Evolutionary conservation across 2,888 invertebrate species (phyloP).

Genomic region (Gisinianus flammeolus): DNA sequence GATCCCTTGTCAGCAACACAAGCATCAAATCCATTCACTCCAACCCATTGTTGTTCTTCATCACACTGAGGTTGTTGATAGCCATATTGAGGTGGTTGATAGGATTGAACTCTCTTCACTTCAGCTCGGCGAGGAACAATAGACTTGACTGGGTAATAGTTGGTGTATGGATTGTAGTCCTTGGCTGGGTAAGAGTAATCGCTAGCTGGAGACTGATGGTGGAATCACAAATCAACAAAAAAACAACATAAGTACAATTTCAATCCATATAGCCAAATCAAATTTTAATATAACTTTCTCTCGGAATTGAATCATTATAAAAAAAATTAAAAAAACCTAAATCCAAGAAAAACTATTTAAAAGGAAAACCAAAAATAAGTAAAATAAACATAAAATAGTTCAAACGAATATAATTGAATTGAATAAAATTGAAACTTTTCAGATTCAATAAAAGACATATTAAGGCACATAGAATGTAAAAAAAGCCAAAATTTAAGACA

Average conservation of each 20-base stretch:
- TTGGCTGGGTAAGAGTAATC: constrained; percentile 35
- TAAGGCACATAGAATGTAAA: not conserved
- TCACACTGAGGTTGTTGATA: constrained; percentile 43
- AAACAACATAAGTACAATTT: too few relatives aligned
- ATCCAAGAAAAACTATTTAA: too few relatives aligned
- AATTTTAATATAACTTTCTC: too few relatives aligned
- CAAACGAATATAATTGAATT: too few relatives aligned
- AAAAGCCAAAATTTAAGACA: not conserved
- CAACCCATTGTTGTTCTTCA: constrained; percentile 54
- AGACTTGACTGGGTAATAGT: constrained; percentile 47
- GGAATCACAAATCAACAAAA: constrained; percentile 15
- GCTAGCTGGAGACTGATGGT: constrained; percentile 47
- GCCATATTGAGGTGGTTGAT: constrained; percentile 36
- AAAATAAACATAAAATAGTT: too few relatives aligned
- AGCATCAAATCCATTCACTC: constrained; percentile 55
- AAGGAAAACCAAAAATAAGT: too few relatives aligned
- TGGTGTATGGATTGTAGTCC: constrained; percentile 44
- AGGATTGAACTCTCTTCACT: constrained; percentile 54
- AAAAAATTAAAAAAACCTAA: too few relatives aligned
- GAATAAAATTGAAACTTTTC: too few relatives aligned
- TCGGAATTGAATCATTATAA: too few relatives aligned
- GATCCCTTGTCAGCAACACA: constrained; percentile 58
- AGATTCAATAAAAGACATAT: too few relatives aligned
- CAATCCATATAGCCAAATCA: too few relatives aligned
- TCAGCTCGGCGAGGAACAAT: constrained; percentile 52